Conservation (phyloP, 2,797 vertebrate genomes). For the Arremon aurantiirostris region DNA sequence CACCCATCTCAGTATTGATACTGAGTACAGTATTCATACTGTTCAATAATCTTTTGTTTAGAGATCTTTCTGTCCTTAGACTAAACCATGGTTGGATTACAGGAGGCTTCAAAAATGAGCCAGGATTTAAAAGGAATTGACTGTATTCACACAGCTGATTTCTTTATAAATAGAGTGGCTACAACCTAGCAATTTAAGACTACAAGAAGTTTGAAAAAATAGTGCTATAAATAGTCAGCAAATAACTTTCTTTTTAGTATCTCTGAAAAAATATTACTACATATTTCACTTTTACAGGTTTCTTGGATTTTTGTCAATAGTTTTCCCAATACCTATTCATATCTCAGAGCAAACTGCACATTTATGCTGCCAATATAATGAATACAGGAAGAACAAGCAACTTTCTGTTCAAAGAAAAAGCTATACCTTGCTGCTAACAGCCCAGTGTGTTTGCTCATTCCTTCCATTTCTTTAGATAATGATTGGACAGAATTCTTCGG, state of each 20-base stretch:
- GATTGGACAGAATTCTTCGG: neutral
- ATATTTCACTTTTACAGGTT: neutral
- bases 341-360: neutral
- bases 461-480: neutral
- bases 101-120: neutral
- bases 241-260: neutral
- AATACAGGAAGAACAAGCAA: neutral
- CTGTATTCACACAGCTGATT: neutral
- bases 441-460: neutral
- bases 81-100: neutral
- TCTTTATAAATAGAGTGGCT: neutral
- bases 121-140: neutral
- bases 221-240: neutral
- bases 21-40: neutral
- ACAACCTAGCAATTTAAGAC: neutral
- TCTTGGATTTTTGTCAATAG: neutral
- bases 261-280: neutral
- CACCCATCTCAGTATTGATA: neutral
- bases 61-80: neutral
- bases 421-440: neutral
- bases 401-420: neutral
- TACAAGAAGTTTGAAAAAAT: neutral
- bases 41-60: neutral
- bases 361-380: neutral
- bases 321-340: neutral